phyloP scores from a whole-genome alignment of 2,888 invertebrate species.

The Rhamnusium bicolor region DNA sequence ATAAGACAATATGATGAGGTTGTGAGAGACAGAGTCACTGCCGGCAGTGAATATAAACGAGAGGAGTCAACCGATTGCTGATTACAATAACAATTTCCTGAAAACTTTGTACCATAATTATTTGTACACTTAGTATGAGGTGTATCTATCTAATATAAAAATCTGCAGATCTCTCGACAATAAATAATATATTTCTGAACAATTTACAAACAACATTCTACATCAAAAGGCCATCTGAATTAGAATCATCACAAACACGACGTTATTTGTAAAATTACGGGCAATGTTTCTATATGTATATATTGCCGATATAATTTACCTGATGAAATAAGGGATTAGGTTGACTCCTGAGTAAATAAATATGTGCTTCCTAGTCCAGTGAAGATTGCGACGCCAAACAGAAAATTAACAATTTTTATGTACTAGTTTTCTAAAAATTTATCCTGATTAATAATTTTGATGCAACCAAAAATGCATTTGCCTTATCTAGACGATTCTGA shows the following conservation, averaged over 20 bases:
- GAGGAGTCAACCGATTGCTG: slow-evolving; percentile 65
- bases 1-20: slow-evolving; percentile 58
- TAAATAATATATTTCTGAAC: slow-evolving; percentile 57
- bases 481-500: neutral
- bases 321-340: slow-evolving; percentile 56
- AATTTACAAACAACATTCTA: slow-evolving; percentile 60
- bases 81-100: slow-evolving; percentile 63
- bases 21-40: slow-evolving; percentile 69
- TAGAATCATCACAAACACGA: slow-evolving; percentile 48
- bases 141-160: slow-evolving; percentile 51
- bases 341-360: slow-evolving; percentile 66
- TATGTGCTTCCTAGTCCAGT: slow-evolving; percentile 61
- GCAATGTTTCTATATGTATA: slow-evolving; percentile 42
- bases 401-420: slow-evolving; percentile 35
- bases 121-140: slow-evolving; percentile 64
- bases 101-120: slow-evolving; percentile 70
- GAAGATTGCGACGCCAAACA: slow-evolving; percentile 22
- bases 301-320: slow-evolving; percentile 54
- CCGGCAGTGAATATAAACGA: slow-evolving; percentile 65
- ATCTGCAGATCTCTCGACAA: slow-evolving; percentile 52
- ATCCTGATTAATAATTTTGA: too few species aligned
- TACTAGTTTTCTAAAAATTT: too few species aligned
- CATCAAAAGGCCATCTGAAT: slow-evolving; percentile 57
- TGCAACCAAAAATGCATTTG: too few species aligned
- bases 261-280: slow-evolving; percentile 43